Base-by-base conservation (phyloP, 2,113 vertebrate genomes). In the Lampris incognitus region DNA sequence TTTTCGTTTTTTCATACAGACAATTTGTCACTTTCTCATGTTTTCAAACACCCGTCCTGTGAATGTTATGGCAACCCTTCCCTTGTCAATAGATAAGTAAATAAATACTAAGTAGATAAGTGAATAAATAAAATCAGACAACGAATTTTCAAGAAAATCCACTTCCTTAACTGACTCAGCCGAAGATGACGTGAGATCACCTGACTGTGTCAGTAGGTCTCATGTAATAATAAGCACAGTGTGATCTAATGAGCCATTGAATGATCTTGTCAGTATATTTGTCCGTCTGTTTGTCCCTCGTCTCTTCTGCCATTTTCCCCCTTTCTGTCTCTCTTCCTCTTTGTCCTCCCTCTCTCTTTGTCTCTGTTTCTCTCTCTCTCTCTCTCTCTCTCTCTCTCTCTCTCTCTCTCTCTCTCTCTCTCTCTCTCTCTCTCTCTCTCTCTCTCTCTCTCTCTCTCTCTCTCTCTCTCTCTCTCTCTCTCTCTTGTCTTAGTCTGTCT, bases 21-120 rank as follows among this genome's bases (percentile, higher is more conserved):
- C 0, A 62, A 69, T 59, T 79, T 2, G 39, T 39, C 69, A 2
- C 11, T 5, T 76, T 79, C 66, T 81, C 69, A 52, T 59, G 11
- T 86, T 78, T 82, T 79, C 60, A 75, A 85, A 84, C 78, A 83
- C 62, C 24, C 73, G 86, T 87, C 72, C 75, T 49, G 63, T 58
- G 41, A 24, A 56, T 74, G 63, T 58, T 73, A 38, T 59, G 75
- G 50, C 74, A 84, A 54, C 3, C 5, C 9, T 10, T 10, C 9
- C 11, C 9, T 4, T 59, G 48, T 82, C 2, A 41, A 1, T 63
- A 10, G 40, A 57, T 72, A 24, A 24, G 24, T 24, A 24, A 24
- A 24, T 24, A 24, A 24, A 24, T 24, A 24, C 24, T 24, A 24
- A 24, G 24, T 24, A 24, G 24, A 24, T 24, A 24, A 24, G 24